Conservation (phyloP, 2,113 vertebrate genomes). For the Lichenostomus cassidix region DNA sequence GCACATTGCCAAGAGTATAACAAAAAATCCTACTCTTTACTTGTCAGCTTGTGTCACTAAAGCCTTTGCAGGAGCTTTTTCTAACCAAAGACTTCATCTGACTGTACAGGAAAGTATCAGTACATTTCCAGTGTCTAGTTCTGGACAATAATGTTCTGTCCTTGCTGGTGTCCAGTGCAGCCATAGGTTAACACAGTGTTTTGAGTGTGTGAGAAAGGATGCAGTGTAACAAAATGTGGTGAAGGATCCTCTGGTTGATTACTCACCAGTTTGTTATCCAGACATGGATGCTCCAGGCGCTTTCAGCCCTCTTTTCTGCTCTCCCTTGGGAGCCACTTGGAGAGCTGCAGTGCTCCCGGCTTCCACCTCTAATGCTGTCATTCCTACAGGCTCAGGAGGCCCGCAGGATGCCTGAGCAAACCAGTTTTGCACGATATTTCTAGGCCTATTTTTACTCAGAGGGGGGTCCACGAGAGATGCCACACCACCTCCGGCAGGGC, state of each 20-base stretch:
- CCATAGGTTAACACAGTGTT: not conserved
- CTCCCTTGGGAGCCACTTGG: not conserved
- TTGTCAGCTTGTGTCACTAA: not conserved
- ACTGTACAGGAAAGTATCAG: not conserved
- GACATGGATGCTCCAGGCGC: not conserved
- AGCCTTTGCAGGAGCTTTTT: not conserved
- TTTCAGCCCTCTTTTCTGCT: not conserved
- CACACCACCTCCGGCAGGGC: not conserved
- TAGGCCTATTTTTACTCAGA: not conserved
- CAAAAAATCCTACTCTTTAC: not conserved
- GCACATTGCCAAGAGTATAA: not conserved
- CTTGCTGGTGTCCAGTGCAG: not conserved
- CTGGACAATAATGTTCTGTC: not conserved
- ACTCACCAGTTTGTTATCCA: not conserved
- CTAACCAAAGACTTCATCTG: not conserved
- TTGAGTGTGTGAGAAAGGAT: not conserved
- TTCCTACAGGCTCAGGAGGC: not conserved
- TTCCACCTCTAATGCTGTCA: not conserved
- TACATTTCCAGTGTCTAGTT: not conserved
- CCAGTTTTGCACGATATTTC: not conserved
- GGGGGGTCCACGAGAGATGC: not conserved
- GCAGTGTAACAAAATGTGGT: accelerated
- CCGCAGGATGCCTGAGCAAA: not conserved
- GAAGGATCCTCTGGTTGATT: not conserved
- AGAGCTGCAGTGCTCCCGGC: not conserved